Percentiles rank a stretch among this genome's conserved stretches.
These are phyloP conservation scores for Cephalopterus ornatus DNA, from an alignment of 2,113 vertebrate genomes.

Conservation along the genomic window DNA sequence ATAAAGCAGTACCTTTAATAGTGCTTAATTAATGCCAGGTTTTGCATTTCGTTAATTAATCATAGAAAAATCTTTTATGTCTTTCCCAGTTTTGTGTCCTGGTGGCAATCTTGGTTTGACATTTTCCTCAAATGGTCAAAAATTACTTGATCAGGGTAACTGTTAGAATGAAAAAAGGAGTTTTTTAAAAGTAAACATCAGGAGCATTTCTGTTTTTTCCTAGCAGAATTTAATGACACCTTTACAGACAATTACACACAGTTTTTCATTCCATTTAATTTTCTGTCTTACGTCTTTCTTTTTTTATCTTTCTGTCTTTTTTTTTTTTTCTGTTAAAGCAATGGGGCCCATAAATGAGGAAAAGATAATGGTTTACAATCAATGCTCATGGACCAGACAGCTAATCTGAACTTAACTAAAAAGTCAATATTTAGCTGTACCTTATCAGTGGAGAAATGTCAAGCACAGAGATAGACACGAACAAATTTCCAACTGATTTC, in stretches of 20 bases:
- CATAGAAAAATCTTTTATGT: neutral
- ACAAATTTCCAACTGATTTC: constrained; percentile 69
- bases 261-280: neutral
- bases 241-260: neutral
- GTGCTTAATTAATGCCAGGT: neutral
- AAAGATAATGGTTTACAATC: constrained; percentile 68
- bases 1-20: neutral
- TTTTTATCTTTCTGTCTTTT: neutral
- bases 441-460: constrained; percentile 77
- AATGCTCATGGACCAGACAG: constrained; percentile 45
- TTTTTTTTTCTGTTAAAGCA: neutral
- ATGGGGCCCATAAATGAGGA: neutral
- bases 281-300: neutral
- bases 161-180: neutral
- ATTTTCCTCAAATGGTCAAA: constrained; percentile 39
- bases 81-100: neutral
- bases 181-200: neutral
- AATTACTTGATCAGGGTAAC: neutral
- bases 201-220: neutral
- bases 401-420: constrained; percentile 73
- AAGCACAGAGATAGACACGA: constrained; percentile 65
- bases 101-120: neutral
- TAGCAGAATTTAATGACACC: neutral
- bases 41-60: neutral
- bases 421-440: constrained; percentile 74